Conservation (phyloP, 2,797 vertebrate species). For the Enteromius fasciolatus region DNA sequence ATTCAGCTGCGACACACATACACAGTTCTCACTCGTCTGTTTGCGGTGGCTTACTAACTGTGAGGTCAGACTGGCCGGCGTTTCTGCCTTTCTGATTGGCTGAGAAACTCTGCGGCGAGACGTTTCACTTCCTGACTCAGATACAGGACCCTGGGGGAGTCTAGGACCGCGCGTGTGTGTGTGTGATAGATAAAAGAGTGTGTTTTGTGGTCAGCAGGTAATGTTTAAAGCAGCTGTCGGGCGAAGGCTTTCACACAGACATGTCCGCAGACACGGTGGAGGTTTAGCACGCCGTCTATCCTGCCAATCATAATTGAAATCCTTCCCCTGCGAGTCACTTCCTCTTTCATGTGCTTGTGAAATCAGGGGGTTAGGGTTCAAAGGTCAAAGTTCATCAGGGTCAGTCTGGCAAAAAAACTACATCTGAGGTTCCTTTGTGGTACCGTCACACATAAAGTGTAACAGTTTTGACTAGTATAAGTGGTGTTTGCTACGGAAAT, state of each 20-base stretch:
- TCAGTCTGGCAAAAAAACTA: constrained; percentile 7
- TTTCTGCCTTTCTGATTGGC: constrained; percentile 48
- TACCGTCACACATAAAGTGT: constrained; percentile 1
- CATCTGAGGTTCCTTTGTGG: constrained; percentile 28
- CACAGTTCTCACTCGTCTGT: constrained; percentile 51
- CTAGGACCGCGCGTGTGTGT: constrained; percentile 11
- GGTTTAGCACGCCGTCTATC: neutral
- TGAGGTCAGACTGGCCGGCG: constrained; percentile 45
- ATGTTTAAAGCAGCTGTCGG: constrained; percentile 57
- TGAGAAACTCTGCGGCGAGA: constrained; percentile 49
- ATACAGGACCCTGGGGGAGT: constrained; percentile 52
- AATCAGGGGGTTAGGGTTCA: constrained; percentile 34
- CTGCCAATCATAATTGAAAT: constrained; percentile 34
- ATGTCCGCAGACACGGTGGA: constrained; percentile 14
- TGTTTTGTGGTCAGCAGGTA: constrained; percentile 42
- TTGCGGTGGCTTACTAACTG: constrained; percentile 54
- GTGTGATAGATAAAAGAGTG: constrained; percentile 30
- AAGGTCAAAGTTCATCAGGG: constrained; percentile 29
- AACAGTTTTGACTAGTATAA: constrained; percentile 10
- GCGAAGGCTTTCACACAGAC: constrained; percentile 13
- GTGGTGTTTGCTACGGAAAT: neutral
- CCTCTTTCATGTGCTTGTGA: constrained; percentile 40
- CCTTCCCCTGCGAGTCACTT: constrained; percentile 23
- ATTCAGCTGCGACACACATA: neutral
- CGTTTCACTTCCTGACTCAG: constrained; percentile 52